A percentile compares a stretch with the other conserved stretches of the same genome.
Conservation (phyloP, 2,113 vertebrate species). For the Lota lota region DNA sequence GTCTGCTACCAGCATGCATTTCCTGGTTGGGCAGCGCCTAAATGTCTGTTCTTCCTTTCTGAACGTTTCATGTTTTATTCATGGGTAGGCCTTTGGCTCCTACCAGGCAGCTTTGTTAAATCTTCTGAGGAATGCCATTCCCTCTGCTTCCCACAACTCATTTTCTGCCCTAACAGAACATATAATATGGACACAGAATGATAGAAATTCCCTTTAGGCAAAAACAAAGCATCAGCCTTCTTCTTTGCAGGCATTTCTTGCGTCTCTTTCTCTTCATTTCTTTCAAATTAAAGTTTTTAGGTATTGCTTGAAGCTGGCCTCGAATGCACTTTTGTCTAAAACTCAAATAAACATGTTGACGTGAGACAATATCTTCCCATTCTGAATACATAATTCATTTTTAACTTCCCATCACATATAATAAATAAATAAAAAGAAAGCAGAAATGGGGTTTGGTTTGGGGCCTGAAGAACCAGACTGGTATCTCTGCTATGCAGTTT, state of each 20-base stretch:
- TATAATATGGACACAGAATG: constrained; percentile 57
- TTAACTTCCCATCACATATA: neutral
- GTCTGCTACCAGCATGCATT: constrained; percentile 18
- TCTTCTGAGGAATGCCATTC: constrained; percentile 59
- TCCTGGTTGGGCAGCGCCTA: constrained; percentile 34
- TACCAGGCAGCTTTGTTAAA: constrained; percentile 66
- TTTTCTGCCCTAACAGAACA: constrained; percentile 52
- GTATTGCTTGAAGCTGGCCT: constrained; percentile 6
- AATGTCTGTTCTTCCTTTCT: constrained; percentile 55
- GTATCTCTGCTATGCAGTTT: constrained; percentile 22
- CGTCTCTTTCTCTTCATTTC: constrained; percentile 3
- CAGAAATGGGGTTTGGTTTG: constrained; percentile 9
- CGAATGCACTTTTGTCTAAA: constrained; percentile 10
- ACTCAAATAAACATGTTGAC: neutral
- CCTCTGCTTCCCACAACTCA: constrained; percentile 51
- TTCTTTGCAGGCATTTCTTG: constrained; percentile 6
- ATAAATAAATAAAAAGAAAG: constrained; percentile 15
- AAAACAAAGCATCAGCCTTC: constrained; percentile 31
- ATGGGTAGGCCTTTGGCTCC: constrained; percentile 64
- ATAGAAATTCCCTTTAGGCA: constrained; percentile 39
- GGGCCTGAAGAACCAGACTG: neutral
- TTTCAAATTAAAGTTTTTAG: constrained; percentile 9
- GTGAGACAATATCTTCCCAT: too few species aligned
- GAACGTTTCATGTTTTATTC: constrained; percentile 64
- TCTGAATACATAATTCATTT: constrained; percentile 1